These are phyloP conservation scores for Okamejei kenojei DNA, from an alignment of 2,797 vertebrate genomes.

Conservation along the genomic window DNA sequence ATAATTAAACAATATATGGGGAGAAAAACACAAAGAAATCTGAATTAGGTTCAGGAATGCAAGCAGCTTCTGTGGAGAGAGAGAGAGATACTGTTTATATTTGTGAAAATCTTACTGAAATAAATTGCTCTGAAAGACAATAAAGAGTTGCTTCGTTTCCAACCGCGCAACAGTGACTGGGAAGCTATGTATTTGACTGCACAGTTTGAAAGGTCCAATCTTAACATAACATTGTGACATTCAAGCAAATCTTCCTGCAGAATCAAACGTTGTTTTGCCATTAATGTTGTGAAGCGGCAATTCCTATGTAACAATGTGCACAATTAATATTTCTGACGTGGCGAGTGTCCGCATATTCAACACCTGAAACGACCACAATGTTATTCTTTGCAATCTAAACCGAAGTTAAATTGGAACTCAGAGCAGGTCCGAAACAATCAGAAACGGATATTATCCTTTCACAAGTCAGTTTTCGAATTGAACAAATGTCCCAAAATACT, in stretches of 20 bases:
- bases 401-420: neutral
- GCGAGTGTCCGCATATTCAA: neutral
- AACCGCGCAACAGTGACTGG: no score
- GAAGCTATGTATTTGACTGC: no score
- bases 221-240: no score
- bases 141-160: no score
- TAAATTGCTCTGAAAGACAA: no score
- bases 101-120: no score
- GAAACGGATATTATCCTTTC: neutral
- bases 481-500: neutral
- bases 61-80: no score
- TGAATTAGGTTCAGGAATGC: no score
- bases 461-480: neutral
- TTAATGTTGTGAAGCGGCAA: neutral
- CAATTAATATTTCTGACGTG: neutral
- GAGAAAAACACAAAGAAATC: no score
- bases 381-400: neutral
- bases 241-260: neutral
- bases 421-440: neutral
- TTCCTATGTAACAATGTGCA: neutral
- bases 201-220: no score
- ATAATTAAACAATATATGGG: neutral
- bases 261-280: neutral
- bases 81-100: no score
- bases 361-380: no score